phyloP scores from a whole-genome alignment of 1,140 invertebrate species.

The Pseudobourletiella spinata region DNA sequence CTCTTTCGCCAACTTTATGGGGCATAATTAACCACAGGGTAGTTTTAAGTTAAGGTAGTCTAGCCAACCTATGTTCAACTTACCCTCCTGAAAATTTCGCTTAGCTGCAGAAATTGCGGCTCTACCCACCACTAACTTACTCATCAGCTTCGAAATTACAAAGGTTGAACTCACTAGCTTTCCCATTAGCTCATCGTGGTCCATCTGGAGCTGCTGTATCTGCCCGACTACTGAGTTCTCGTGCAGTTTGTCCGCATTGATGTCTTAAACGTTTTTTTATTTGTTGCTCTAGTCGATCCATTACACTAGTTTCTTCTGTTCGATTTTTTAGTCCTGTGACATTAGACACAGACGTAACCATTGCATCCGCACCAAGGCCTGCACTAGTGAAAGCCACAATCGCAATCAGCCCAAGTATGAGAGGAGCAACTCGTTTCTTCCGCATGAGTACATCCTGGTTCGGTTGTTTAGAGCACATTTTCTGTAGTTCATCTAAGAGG shows the following conservation, averaged over 20 bases:
- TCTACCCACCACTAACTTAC: background rate
- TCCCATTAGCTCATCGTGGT: background rate
- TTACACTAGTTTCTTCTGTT: background rate
- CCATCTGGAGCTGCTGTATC: background rate
- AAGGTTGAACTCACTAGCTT: background rate
- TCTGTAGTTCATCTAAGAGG: background rate
- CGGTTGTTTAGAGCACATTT: constrained; percentile 3
- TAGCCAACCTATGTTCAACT: background rate
- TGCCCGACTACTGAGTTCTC: too few relatives aligned
- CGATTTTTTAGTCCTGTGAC: background rate
- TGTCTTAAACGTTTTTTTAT: background rate
- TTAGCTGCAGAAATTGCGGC: background rate
- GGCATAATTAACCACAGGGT: constrained; percentile 10
- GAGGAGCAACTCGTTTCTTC: background rate
- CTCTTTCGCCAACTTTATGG: background rate
- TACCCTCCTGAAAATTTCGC: background rate
- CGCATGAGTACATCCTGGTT: background rate
- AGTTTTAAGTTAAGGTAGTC: constrained; percentile 13
- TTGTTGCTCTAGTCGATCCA: background rate
- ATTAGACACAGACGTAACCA: background rate
- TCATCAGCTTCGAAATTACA: constrained; percentile 17
- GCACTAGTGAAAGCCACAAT: background rate
- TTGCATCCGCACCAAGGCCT: background rate
- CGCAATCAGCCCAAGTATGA: background rate
- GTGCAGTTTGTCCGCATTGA: too few relatives aligned